These are phyloP conservation scores for Drosophila prostipennis DNA, from an alignment of 2,888 invertebrate genomes.

Conservation along the genomic window DNA sequence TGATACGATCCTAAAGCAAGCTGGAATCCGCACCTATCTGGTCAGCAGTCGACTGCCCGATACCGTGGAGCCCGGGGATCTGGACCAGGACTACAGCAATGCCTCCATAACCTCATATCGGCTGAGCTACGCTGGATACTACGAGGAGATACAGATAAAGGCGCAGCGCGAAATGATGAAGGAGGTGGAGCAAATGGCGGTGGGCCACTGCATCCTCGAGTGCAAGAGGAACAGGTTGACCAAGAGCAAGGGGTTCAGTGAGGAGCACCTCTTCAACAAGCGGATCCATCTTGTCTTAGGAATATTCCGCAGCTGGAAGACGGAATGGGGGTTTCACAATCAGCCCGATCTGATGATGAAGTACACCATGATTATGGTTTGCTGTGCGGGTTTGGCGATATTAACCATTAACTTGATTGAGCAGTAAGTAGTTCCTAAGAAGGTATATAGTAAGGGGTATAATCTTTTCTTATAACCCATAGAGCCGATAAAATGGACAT, in stretches of 20 bases:
- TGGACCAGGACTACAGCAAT: neutral
- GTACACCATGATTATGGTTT: slow-evolving; percentile 88
- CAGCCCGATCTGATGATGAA: slow-evolving; percentile 93
- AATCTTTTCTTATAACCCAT: neutral
- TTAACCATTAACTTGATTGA: slow-evolving; percentile 84
- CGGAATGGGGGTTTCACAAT: slow-evolving; percentile 89
- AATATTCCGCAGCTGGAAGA: slow-evolving; percentile 85
- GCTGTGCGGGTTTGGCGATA: slow-evolving; percentile 86
- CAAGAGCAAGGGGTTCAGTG: neutral
- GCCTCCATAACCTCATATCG: neutral
- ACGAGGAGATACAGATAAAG: slow-evolving; percentile 13
- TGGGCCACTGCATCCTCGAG: slow-evolving; percentile 84
- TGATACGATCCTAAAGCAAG: slow-evolving; percentile 26
- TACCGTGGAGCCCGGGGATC: neutral
- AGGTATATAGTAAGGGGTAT: too few relatives aligned
- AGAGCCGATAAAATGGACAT: neutral
- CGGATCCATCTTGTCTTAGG: slow-evolving; percentile 68
- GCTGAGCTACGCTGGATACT: neutral
- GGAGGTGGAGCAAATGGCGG: slow-evolving; percentile 86
- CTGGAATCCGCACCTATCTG: slow-evolving; percentile 36
- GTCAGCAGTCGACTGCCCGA: slow-evolving; percentile 14
- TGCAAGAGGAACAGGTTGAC: neutral
- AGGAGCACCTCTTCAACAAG: slow-evolving; percentile 16
- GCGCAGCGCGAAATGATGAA: slow-evolving; percentile 21
- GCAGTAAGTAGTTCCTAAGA: neutral